Percentiles rank a stretch among this genome's conserved stretches.
Conservation (phyloP, 2,888 invertebrate species). For the Beris chalybata region DNA sequence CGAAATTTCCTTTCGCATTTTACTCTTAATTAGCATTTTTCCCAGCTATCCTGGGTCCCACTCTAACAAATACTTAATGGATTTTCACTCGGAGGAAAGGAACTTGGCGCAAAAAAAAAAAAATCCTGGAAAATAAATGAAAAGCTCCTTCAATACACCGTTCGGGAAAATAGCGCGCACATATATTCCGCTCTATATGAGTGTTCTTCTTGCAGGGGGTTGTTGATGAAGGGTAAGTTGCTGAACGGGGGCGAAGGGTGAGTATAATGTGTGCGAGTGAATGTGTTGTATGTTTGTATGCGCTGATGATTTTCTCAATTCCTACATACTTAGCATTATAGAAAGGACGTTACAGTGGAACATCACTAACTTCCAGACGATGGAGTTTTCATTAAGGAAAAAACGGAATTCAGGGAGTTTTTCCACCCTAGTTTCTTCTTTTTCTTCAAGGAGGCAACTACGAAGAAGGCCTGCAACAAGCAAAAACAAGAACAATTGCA, state of each 20-base stretch:
- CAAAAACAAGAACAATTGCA: no score
- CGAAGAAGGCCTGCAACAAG: no score
- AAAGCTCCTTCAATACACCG: slow-evolving; percentile 25
- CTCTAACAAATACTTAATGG: slow-evolving; percentile 39
- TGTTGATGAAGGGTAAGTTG: slow-evolving; percentile 8
- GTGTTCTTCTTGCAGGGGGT: slow-evolving; percentile 14
- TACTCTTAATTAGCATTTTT: slow-evolving; percentile 40
- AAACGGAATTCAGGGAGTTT: no score
- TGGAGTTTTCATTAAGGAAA: slow-evolving; percentile 38
- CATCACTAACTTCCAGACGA: slow-evolving; percentile 40
- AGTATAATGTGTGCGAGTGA: slow-evolving; percentile 10
- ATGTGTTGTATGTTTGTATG: background rate
- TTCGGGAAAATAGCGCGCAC: slow-evolving; percentile 29
- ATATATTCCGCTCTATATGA: slow-evolving; percentile 26
- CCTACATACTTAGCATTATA: slow-evolving; percentile 9
- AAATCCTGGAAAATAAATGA: slow-evolving; percentile 31
- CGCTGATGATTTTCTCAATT: slow-evolving; percentile 3
- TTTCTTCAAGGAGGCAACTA: no score
- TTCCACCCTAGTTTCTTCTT: no score
- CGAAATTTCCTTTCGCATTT: slow-evolving; percentile 37
- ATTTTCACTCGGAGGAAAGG: slow-evolving; percentile 33
- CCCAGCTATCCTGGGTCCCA: slow-evolving; percentile 31
- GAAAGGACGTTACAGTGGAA: slow-evolving; percentile 9
- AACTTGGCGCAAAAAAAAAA: slow-evolving; percentile 21
- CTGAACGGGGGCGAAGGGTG: slow-evolving; percentile 4